A percentile compares a stretch with the other conserved stretches of the same genome.
phyloP scores from a whole-genome alignment of 64 coral and sea anemone species.

The Montipora foliosa region DNA sequence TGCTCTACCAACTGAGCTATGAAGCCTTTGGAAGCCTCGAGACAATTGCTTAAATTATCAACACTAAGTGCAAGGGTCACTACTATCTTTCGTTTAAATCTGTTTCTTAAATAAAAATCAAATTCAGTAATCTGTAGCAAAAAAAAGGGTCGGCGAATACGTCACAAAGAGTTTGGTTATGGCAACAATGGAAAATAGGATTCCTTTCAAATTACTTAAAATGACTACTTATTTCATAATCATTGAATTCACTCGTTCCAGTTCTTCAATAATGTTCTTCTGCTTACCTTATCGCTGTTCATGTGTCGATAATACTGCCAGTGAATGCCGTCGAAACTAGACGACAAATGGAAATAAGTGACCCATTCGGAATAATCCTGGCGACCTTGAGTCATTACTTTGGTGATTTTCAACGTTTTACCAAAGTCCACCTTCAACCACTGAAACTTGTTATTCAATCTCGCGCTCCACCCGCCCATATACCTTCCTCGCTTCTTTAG shows the following conservation, averaged over 20 bases:
- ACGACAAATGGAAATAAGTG: slow-evolving; percentile 59
- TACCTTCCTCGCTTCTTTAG: slow-evolving; percentile 42
- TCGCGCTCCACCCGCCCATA: slow-evolving; percentile 76
- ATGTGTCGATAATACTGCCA: slow-evolving; percentile 60
- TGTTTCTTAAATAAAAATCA: too few species aligned
- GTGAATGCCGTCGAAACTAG: slow-evolving; percentile 67
- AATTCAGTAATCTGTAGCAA: too few species aligned
- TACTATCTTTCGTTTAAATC: too few species aligned
- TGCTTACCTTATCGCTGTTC: slow-evolving; percentile 51
- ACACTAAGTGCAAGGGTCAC: too few species aligned
- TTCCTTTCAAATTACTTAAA: neutral
- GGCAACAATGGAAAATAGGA: neutral
- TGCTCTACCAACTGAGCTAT: too few species aligned
- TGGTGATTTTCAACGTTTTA: slow-evolving; percentile 71
- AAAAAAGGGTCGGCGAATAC: too few species aligned
- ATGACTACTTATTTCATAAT: too few species aligned
- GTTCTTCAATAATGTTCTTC: neutral
- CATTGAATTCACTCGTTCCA: too few species aligned
- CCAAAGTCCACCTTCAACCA: slow-evolving; percentile 86
- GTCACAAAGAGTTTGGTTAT: too few species aligned
- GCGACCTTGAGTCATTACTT: slow-evolving; percentile 78
- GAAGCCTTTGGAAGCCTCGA: too few species aligned
- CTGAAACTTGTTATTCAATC: slow-evolving; percentile 66
- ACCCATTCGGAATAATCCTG: slow-evolving; percentile 78
- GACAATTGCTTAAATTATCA: too few species aligned